Percentiles rank a stretch among this genome's conserved stretches.
These are phyloP conservation scores for Drosophila barbarae DNA, from an alignment of 2,888 invertebrate species.

Conservation along the genomic window DNA sequence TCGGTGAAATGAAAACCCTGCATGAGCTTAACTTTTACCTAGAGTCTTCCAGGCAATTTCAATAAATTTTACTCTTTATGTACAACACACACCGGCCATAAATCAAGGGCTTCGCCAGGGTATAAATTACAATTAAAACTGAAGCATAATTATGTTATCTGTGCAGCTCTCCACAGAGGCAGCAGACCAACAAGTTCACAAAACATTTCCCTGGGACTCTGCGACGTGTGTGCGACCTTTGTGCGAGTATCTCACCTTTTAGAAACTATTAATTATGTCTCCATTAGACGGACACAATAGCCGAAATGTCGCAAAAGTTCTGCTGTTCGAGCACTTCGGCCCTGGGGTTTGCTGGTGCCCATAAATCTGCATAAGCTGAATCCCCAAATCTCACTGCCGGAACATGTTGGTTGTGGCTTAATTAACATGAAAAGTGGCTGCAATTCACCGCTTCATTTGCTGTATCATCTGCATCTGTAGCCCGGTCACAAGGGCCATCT, in stretches of 20 bases:
- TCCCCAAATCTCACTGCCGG: conserved; percentile 32
- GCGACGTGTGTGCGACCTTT: conserved; percentile 44
- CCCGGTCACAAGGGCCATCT: conserved; percentile 28
- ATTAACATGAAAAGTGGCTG: conserved; percentile 61
- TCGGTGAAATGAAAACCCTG: not conserved
- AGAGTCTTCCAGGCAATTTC: conserved; percentile 9
- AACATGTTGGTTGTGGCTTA: conserved; percentile 51
- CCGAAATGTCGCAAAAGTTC: conserved; percentile 56
- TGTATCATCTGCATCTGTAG: conserved; percentile 3
- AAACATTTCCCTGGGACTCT: conserved; percentile 34
- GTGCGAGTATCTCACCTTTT: conserved; percentile 57
- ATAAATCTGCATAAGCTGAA: conserved; percentile 68
- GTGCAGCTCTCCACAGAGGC: conserved; percentile 33
- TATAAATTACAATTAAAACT: conserved; percentile 69
- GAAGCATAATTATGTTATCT: conserved; percentile 57
- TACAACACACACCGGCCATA: conserved; percentile 40
- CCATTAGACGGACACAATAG: conserved; percentile 44
- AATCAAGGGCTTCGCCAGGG: conserved; percentile 49
- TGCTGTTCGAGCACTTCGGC: conserved; percentile 53
- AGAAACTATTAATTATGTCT: conserved; percentile 61
- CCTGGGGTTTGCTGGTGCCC: conserved; percentile 30
- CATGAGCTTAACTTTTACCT: conserved; percentile 2
- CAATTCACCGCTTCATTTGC: conserved; percentile 43
- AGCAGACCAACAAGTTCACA: conserved; percentile 21
- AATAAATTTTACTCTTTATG: conserved; percentile 20